Percentiles rank a stretch among this genome's conserved stretches.
Conservation (phyloP, 2,888 invertebrate genomes). For the Lochmaea crataegi region DNA sequence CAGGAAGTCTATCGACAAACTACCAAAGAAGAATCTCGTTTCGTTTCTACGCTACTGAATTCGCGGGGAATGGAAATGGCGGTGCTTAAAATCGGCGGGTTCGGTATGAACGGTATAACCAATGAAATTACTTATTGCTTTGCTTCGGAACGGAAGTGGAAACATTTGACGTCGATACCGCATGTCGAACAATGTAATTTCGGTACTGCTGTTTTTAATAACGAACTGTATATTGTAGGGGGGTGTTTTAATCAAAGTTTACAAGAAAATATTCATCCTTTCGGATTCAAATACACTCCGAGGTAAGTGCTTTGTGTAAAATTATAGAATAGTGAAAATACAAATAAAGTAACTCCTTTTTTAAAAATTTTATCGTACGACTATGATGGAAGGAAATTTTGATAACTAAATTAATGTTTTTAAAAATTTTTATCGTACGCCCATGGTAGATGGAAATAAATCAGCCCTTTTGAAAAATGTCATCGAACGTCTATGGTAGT, state of each 20-base stretch:
- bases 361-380: background rate
- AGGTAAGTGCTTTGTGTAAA: conserved; percentile 55
- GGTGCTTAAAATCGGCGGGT: conserved; percentile 77
- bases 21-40: conserved; percentile 44
- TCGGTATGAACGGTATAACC: conserved; percentile 73
- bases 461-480: too few species aligned
- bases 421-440: too few species aligned
- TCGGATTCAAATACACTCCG: conserved; percentile 74
- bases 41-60: conserved; percentile 66
- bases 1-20: conserved; percentile 61
- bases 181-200: conserved; percentile 81
- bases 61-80: conserved; percentile 77
- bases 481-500: too few species aligned
- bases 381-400: background rate
- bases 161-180: conserved; percentile 75
- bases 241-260: conserved; percentile 78
- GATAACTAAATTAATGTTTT: too few species aligned
- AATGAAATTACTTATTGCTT: conserved; percentile 77
- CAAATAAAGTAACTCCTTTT: background rate
- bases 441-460: too few species aligned
- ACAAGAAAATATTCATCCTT: conserved; percentile 78
- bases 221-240: conserved; percentile 77
- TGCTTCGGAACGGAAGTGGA: conserved; percentile 71
- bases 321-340: background rate
- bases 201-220: conserved; percentile 75